A percentile compares a stretch with the other conserved stretches of the same genome.
Conservation (phyloP, 2,113 vertebrate genomes). For the Dendropsophus ebraccatus region DNA sequence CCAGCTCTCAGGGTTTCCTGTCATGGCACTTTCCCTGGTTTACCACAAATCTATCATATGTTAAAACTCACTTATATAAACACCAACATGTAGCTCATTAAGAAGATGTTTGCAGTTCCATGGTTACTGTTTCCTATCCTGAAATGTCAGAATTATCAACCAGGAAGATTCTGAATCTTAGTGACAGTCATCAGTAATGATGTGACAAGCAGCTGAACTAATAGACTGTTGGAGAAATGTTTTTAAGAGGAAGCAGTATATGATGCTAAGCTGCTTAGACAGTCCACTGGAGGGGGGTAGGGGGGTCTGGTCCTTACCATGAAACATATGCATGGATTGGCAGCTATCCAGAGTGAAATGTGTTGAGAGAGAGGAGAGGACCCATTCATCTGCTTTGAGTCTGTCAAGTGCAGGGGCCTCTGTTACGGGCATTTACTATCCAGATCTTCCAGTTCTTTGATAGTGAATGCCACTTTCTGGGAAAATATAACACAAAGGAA, state of each 20-base stretch:
- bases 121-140: not conserved
- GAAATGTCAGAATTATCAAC: not conserved
- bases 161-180: not conserved
- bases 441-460: not conserved
- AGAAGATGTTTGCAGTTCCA: not conserved
- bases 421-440: not conserved
- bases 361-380: not conserved
- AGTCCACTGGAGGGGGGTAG: not conserved
- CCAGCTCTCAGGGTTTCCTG: no score
- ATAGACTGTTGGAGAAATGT: not conserved
- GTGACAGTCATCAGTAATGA: not conserved
- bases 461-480: not conserved
- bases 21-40: no score
- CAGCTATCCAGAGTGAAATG: not conserved
- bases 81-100: not conserved
- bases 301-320: not conserved
- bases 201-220: not conserved
- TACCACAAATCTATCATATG: not conserved
- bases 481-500: not conserved
- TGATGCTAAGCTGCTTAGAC: slow-evolving; percentile 12
- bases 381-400: not conserved
- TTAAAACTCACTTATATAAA: not conserved
- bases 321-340: slow-evolving; percentile 24
- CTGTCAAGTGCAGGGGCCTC: not conserved
- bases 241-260: not conserved